Evolutionary conservation across 2,113 vertebrate species (phyloP).

Genomic region (Apaloderma vittatum): DNA sequence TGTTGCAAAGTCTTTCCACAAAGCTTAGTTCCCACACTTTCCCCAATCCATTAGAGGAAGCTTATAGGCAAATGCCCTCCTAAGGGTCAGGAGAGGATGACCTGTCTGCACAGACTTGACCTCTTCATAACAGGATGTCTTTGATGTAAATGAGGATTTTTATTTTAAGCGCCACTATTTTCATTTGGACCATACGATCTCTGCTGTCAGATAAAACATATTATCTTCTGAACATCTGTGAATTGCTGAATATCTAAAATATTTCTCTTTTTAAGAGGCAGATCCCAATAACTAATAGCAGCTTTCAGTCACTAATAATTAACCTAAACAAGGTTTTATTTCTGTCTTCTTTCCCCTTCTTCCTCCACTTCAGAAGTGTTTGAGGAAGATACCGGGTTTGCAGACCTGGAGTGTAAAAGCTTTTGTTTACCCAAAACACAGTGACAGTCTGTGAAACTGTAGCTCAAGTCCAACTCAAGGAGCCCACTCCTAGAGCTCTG

Average conservation of each 20-base stretch:
- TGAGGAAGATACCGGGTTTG: not conserved
- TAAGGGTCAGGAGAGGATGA: constrained; percentile 57
- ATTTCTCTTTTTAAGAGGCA: not conserved
- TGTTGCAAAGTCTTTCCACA: constrained; percentile 14
- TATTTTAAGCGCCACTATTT: constrained; percentile 71
- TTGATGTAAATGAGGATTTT: constrained; percentile 74
- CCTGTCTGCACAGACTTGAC: constrained; percentile 41
- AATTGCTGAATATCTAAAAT: not conserved
- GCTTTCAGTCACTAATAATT: constrained; percentile 23
- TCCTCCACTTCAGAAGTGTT: not conserved
- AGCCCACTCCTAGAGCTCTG: not conserved
- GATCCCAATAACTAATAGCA: not conserved
- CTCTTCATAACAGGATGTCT: constrained; percentile 70
- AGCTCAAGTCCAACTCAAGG: not conserved
- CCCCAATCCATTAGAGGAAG: not conserved
- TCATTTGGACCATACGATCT: constrained; percentile 15
- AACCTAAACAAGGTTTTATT: not conserved
- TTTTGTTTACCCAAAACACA: constrained; percentile 3
- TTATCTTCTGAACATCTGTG: constrained; percentile 15
- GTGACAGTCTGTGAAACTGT: not conserved
- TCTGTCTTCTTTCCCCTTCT: not conserved
- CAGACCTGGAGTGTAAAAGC: not conserved
- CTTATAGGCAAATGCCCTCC: not conserved
- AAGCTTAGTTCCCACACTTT: constrained; percentile 67
- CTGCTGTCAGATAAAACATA: not conserved